A percentile compares a stretch with the other conserved stretches of the same genome.
Conservation (phyloP, 2,888 invertebrate species). For the Flexamia atlantica region DNA sequence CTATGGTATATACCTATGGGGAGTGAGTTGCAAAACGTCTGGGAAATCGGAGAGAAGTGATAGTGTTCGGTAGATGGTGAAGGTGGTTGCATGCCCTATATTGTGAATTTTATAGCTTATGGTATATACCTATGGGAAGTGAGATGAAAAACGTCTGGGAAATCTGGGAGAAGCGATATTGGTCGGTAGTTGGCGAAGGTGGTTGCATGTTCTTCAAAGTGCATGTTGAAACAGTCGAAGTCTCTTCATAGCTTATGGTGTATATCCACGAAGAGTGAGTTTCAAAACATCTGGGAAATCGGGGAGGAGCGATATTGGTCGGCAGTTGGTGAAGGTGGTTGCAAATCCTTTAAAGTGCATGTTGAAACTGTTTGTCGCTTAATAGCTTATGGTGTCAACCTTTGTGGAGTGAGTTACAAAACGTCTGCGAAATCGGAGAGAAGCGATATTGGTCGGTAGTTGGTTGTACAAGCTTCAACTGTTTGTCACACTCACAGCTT, state of each 20-base stretch:
- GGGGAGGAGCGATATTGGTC: slow-evolving; percentile 4
- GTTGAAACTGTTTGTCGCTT: too few species aligned
- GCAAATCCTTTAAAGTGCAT: too few species aligned
- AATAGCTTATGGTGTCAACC: too few species aligned
- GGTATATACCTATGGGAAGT: too few species aligned
- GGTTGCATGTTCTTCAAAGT: background rate
- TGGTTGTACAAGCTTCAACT: background rate
- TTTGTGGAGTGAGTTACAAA: slow-evolving; percentile 4
- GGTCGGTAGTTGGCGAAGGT: background rate
- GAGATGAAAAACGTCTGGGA: background rate
- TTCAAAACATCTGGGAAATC: background rate
- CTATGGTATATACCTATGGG: too few species aligned
- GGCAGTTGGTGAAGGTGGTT: background rate
- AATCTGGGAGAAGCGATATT: background rate
- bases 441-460: slow-evolving; percentile 16
- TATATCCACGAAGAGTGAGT: background rate
- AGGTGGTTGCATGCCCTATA: background rate
- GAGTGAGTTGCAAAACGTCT: slow-evolving; percentile 6
- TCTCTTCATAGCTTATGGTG: too few species aligned
- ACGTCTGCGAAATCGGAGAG: background rate
- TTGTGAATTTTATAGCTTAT: too few species aligned
- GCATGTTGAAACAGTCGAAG: too few species aligned
- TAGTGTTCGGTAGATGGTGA: background rate
- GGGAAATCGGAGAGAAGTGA: background rate
- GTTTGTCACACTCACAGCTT: too few species aligned